Base-by-base conservation (phyloP, 2,113 vertebrate genomes). In the Coracopsis vasa region DNA sequence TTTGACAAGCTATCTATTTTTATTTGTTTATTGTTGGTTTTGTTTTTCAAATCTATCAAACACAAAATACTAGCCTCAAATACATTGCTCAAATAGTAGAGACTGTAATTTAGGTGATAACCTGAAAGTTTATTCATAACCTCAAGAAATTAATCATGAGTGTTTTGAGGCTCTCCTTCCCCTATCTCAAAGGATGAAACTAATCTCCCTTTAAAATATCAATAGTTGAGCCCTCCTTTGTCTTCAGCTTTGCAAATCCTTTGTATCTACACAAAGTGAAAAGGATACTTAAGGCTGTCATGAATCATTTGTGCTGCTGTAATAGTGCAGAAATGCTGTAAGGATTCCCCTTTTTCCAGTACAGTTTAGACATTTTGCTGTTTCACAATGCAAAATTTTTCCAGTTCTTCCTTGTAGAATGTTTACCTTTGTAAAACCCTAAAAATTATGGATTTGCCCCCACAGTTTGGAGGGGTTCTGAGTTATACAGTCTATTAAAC, bases 401-500 rank as follows among this genome's bases (percentile, higher is more conserved):
- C 12, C 33, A 51, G 16, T 47, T 92, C 29, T 67, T 81, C 41
- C 11, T 23, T 41, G 16, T 28, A 44, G 29, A 50, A 47, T 33
- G 9, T 60, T 91, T 81, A 47, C 33, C 5, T 82, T 27, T 28
- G 12, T 37, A 64, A 92, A 85, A 60, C 6, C 8, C 54, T 72
- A 45, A 69, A 79, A 80, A 72, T 41, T 51, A 16, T 21, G 25
- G 21, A 18, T 8, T 64, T n/a, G 14, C 7, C 11, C 31, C 69
- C 21, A 35, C 4, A 54, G 11, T 29, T 37, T 50, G 15, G 65
- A 37, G 10, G 6, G 7, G 0, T 0, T 41, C 39, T 47, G 31
- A 71, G 16, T 48, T 73, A n/a, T 2, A 9, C 5, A 53, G 20
- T 39, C 39, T 75, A 2, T 74, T 58, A 42, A 6, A 20, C 14